Base-by-base conservation (phyloP, 2,888 invertebrate genomes). In the Athalia cordata region DNA sequence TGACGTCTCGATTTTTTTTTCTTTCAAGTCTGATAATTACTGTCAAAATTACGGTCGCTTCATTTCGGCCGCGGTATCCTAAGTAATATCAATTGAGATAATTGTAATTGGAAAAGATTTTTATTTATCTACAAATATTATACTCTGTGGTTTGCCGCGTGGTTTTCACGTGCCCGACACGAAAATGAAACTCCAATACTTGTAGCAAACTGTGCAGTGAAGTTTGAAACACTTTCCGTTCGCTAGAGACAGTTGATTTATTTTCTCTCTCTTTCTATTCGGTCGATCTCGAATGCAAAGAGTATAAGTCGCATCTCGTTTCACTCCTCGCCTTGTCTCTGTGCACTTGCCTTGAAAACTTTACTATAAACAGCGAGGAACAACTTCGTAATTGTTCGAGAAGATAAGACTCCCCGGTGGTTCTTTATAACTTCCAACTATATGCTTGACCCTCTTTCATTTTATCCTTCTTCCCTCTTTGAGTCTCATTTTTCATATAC, bases 361-460 rank as follows among this genome's bases (percentile, higher is more conserved):
- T 62, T 29, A 52, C 75, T 75, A 29, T 29, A 29, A 75, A 64
- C 75, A 75, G 75, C 75, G 47, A 59, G 72, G 72, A 72, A 72
- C 72, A 75, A 75, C 75, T 75, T 50, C 62, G 61, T 75, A 75
- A 75, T 75, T 75, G 75, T 75, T 75, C 62, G 75, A 75, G 75
- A 64, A 75, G 75, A 75, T 75, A 75, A 75, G 75, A 75, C 62
- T 29, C n/a, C 13, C 47, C 52, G 62, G 75, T 64, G 75, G 75
- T 75, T 75, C 75, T 75, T 62, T 29, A 29, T 29, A 75, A 61
- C 75, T 29, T 62, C 75, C 75, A 7, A n/a, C 50, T n/a, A 47
- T n/a, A 47, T 11, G 52, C 59, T 64, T 9, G 15, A 15, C 64
- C 62, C 13, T 62, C 29, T 62, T 29, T 15, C 62, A 3, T 15